These are phyloP conservation scores for Hippoglossus hippoglossus DNA, from an alignment of 2,797 vertebrate genomes.

Conservation along the genomic window DNA sequence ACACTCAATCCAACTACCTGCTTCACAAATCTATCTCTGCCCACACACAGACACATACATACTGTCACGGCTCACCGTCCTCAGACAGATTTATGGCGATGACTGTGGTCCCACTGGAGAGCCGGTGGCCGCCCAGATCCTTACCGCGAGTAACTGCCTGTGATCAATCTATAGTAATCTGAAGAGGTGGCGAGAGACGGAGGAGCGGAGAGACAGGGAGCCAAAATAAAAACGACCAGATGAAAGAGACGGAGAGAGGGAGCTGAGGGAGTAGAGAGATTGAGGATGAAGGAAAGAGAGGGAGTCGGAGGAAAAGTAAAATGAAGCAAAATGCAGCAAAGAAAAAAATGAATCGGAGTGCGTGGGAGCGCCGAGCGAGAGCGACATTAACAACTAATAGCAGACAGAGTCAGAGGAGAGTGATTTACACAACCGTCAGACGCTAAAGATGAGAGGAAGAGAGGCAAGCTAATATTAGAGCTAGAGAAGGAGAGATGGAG, in stretches of 20 bases:
- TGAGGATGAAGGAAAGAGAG: conserved; percentile 8
- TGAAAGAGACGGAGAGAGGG: not conserved
- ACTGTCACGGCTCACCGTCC: conserved; percentile 27
- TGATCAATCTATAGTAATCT: conserved; percentile 70
- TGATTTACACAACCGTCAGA: conserved; percentile 19
- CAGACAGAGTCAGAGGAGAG: conserved; percentile 21
- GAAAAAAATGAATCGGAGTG: conserved; percentile 28
- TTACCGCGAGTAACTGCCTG: conserved; percentile 52
- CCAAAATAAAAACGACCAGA: not conserved
- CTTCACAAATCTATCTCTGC: conserved; percentile 46
- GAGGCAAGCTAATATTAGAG: conserved; percentile 10
- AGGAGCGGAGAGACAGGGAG: conserved; percentile 17
- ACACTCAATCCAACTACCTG: conserved; percentile 37
- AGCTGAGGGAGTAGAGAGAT: conserved; percentile 1
- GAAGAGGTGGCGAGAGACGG: conserved; percentile 36
- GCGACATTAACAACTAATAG: conserved; percentile 12
- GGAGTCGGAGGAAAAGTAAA: not conserved
- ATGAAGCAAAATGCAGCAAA: conserved; percentile 10
- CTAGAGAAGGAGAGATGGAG: not conserved
- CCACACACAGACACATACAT: conserved; percentile 18
- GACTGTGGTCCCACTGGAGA: conserved; percentile 42
- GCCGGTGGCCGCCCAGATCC: conserved; percentile 58
- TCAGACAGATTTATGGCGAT: conserved; percentile 64
- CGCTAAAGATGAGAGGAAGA: conserved; percentile 14
- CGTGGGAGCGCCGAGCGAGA: conserved; percentile 33